phyloP scores from a whole-genome alignment of 2,888 invertebrate genomes.

The Orthosia incerta region DNA sequence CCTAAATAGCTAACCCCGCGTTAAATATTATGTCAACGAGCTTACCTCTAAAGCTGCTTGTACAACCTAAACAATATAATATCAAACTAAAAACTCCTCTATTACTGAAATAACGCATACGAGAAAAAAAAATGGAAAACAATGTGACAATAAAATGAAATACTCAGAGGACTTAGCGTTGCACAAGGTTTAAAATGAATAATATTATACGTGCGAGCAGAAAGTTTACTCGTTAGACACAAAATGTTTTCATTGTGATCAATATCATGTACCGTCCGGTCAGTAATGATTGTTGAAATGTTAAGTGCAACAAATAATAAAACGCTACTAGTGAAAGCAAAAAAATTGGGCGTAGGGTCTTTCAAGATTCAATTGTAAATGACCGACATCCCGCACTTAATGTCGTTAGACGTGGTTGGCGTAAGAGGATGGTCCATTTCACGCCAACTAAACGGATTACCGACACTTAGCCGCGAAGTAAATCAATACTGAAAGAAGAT shows the following conservation, averaged over 20 bases:
- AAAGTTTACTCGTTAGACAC: neutral
- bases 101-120: no score
- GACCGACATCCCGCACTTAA: slow-evolving; percentile 60
- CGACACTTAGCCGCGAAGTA: slow-evolving; percentile 40
- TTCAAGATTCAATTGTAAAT: slow-evolving; percentile 61
- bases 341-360: slow-evolving; percentile 51
- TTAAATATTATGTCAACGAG: no score
- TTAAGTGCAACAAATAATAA: slow-evolving; percentile 23
- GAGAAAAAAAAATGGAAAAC: neutral
- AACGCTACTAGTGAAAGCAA: slow-evolving; percentile 46
- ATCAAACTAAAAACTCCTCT: no score
- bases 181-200: slow-evolving; percentile 2
- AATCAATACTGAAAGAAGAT: slow-evolving; percentile 44
- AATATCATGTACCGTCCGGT: slow-evolving; percentile 8
- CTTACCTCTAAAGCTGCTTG: no score
- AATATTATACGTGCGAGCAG: neutral
- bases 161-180: neutral
- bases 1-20: neutral
- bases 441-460: slow-evolving; percentile 57
- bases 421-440: slow-evolving; percentile 60
- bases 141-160: neutral
- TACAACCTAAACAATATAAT: no score
- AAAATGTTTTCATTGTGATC: slow-evolving; percentile 2
- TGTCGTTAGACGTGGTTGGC: slow-evolving; percentile 53
- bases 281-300: slow-evolving; percentile 2